phyloP scores from a whole-genome alignment of 1,140 invertebrate species.

The Drosophila takahashii region DNA sequence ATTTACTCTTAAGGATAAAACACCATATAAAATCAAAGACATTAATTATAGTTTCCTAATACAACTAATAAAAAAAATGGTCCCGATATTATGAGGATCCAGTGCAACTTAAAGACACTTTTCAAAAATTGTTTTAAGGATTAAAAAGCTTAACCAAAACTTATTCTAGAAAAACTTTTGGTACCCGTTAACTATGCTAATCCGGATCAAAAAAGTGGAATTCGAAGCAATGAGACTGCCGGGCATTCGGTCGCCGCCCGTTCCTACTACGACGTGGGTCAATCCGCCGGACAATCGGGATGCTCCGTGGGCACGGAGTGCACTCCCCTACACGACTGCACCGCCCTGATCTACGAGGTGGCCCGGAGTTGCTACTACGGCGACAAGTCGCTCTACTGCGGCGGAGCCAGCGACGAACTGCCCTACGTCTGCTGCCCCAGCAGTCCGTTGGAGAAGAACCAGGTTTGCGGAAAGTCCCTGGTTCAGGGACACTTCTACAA shows the following conservation, averaged over 20 bases:
- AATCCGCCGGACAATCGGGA: conserved; percentile 28
- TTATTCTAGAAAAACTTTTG: conserved; percentile 56
- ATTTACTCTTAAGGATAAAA: neutral
- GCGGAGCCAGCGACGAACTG: conserved; percentile 72
- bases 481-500: conserved; percentile 87
- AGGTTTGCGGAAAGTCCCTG: conserved; percentile 87
- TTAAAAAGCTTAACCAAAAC: neutral
- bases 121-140: neutral
- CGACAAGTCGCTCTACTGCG: conserved; percentile 82
- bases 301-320: conserved; percentile 80
- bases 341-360: conserved; percentile 78
- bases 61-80: neutral
- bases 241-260: conserved; percentile 59
- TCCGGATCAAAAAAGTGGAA: neutral
- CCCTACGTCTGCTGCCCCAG: conserved; percentile 84
- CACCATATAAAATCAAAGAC: too few species aligned
- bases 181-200: conserved; percentile 35
- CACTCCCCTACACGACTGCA: conserved; percentile 80
- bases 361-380: conserved; percentile 82
- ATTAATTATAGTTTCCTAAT: too few species aligned
- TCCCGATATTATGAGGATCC: neutral
- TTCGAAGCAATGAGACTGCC: conserved; percentile 14
- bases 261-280: conserved; percentile 53
- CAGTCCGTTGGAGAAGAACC: conserved; percentile 79
- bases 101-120: neutral